Percentiles rank a stretch among this genome's conserved stretches.
Conservation (phyloP, 2,113 vertebrate genomes). For the Cynopterus brachyotis region DNA sequence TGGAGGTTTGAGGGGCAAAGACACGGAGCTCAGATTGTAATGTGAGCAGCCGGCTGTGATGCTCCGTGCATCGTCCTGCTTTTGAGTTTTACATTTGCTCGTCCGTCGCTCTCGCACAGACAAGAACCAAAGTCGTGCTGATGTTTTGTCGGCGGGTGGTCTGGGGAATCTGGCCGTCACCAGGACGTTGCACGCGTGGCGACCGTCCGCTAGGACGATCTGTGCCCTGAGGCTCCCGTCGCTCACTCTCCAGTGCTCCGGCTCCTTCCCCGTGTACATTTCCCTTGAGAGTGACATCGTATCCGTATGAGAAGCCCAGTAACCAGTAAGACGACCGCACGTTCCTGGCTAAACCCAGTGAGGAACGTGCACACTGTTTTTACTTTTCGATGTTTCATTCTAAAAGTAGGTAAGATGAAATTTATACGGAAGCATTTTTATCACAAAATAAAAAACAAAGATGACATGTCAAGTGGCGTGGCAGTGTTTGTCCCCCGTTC, state of each 20-base stretch:
- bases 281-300: slow-evolving; percentile 57
- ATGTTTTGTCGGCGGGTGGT: neutral
- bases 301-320: slow-evolving; percentile 72
- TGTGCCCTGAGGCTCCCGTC: slow-evolving; percentile 25
- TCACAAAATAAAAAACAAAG: slow-evolving; percentile 80
- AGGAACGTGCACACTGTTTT: slow-evolving; percentile 75
- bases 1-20: neutral
- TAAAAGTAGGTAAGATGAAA: slow-evolving; percentile 73
- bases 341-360: slow-evolving; percentile 55
- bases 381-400: slow-evolving; percentile 69
- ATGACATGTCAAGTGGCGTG: slow-evolving; percentile 52
- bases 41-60: neutral
- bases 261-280: slow-evolving; percentile 58
- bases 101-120: neutral
- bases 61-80: neutral
- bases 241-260: slow-evolving; percentile 34
- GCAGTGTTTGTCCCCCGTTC: neutral
- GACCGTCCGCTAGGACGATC: neutral
- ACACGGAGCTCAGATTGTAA: neutral
- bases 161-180: slow-evolving; percentile 16
- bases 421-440: slow-evolving; percentile 80
- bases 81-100: neutral
- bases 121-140: slow-evolving; percentile 70
- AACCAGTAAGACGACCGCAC: slow-evolving; percentile 76
- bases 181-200: slow-evolving; percentile 12